Evolutionary conservation across 2,797 vertebrate species (phyloP).

Genomic region (Thamnophis elegans): DNA sequence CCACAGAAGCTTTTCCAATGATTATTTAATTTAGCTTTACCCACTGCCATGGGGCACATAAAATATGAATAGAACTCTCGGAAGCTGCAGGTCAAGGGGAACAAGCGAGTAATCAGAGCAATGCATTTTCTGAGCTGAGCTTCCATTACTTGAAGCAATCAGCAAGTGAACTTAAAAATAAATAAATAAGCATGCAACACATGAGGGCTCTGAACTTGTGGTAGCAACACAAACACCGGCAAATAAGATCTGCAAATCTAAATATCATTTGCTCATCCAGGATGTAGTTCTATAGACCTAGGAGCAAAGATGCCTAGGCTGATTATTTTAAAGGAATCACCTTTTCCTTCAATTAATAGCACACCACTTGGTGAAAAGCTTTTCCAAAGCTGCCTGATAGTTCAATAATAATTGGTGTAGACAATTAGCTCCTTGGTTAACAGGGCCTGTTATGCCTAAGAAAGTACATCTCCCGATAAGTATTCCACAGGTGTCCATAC

Average conservation of each 20-base stretch:
- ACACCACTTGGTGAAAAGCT: background rate
- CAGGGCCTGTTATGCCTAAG: background rate
- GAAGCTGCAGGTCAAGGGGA: slow-evolving; percentile 69
- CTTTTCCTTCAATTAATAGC: background rate
- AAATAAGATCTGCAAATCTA: background rate
- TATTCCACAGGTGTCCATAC: background rate
- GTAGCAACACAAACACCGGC: background rate
- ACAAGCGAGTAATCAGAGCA: slow-evolving; percentile 74
- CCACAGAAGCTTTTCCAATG: slow-evolving; percentile 38
- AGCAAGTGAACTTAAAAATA: background rate
- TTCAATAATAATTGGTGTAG: background rate
- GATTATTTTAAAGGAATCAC: background rate
- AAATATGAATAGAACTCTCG: slow-evolving; percentile 76
- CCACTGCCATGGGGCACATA: slow-evolving; percentile 69
- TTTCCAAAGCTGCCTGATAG: background rate
- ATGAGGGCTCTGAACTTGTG: background rate
- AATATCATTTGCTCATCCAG: background rate
- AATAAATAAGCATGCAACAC: background rate
- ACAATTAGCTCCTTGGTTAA: background rate
- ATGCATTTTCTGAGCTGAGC: slow-evolving; percentile 56
- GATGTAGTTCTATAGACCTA: background rate
- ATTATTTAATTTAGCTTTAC: slow-evolving; percentile 67
- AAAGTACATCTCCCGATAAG: background rate
- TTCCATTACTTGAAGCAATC: slow-evolving; percentile 31
- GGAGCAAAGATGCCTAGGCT: background rate